phyloP scores from a whole-genome alignment of 2,797 vertebrate genomes.

The Coccyzus lansbergi region DNA sequence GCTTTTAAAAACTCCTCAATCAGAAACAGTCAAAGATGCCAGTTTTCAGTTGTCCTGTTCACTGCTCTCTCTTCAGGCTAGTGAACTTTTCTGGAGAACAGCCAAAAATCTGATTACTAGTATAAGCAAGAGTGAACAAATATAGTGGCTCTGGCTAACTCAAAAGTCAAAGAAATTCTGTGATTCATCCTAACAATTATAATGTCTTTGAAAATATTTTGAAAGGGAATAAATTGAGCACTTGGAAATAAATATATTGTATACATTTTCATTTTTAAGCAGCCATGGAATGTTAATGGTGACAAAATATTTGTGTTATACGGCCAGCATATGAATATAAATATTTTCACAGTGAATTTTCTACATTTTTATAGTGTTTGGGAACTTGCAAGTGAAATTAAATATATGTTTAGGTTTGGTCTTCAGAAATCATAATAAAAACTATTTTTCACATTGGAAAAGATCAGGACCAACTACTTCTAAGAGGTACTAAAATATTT shows the following conservation, averaged over 20 bases:
- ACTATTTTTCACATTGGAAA: not conserved
- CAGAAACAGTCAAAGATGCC: not conserved
- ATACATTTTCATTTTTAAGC: constrained; percentile 46
- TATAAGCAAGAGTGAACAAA: constrained; percentile 15
- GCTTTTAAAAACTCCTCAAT: not conserved
- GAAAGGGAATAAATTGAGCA: constrained; percentile 14
- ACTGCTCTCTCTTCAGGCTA: not conserved
- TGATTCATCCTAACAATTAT: constrained; percentile 41
- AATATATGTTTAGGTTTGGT: not conserved
- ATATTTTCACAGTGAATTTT: constrained; percentile 54
- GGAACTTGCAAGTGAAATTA: constrained; percentile 33
- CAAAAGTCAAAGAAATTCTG: not conserved
- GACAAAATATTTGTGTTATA: constrained; percentile 58
- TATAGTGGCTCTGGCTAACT: not conserved
- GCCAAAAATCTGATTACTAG: not conserved
- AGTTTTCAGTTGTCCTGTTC: not conserved
- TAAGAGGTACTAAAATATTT: not conserved
- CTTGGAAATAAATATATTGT: constrained; percentile 48
- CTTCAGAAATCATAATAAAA: constrained; percentile 26
- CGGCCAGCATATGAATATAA: constrained; percentile 21
- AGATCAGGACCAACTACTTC: not conserved
- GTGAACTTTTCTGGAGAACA: not conserved
- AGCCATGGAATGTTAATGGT: constrained; percentile 45
- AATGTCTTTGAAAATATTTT: constrained; percentile 55
- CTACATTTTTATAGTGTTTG: constrained; percentile 36